phyloP scores from a whole-genome alignment of 2,888 invertebrate species.

The Linnaemya tessellans region DNA sequence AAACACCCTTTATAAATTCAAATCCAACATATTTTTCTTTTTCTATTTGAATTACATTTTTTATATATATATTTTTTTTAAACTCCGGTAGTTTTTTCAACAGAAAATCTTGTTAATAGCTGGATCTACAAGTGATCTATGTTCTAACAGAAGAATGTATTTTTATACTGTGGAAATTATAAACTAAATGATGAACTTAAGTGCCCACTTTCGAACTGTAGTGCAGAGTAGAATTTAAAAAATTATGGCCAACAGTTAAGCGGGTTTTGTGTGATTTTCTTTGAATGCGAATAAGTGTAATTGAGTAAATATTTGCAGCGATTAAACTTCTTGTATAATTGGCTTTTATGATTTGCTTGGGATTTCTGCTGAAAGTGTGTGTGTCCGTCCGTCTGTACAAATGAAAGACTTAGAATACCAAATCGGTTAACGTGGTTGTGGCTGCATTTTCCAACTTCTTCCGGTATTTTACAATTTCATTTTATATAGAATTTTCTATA shows the following conservation, averaged over 20 bases:
- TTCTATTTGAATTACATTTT: no score
- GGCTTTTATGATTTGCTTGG: background rate
- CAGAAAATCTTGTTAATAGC: no score
- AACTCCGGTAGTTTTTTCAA: no score
- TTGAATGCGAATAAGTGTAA: conserved; percentile 20
- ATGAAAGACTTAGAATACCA: conserved; percentile 10
- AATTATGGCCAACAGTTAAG: background rate
- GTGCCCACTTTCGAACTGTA: background rate
- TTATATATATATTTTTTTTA: no score
- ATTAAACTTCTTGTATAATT: conserved; percentile 22
- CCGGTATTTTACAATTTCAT: conserved; percentile 1
- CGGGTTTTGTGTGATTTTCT: background rate
- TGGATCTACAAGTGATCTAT: no score
- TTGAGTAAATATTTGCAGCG: conserved; percentile 25
- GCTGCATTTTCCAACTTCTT: background rate
- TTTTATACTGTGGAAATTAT: background rate
- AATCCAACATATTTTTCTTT: no score
- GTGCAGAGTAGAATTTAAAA: background rate
- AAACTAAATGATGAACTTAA: background rate
- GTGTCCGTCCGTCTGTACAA: background rate
- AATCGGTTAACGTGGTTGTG: conserved; percentile 14
- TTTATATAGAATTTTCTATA: conserved; percentile 5
- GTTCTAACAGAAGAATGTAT: background rate
- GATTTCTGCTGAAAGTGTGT: background rate
- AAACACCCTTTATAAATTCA: no score